Base-by-base conservation (phyloP, 2,888 invertebrate species). In the Luperina nickerlii region DNA sequence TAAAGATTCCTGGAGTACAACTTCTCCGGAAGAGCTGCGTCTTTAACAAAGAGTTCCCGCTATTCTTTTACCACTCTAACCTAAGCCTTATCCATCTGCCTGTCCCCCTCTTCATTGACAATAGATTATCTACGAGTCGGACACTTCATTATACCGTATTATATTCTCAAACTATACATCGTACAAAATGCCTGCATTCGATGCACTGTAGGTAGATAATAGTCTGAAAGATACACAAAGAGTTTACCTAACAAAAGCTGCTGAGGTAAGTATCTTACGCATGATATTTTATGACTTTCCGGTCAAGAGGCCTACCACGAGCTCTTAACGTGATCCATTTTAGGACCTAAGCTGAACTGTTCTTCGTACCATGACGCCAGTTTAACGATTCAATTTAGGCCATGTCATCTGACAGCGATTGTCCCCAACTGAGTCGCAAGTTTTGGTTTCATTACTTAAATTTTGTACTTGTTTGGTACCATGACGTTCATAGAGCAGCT, bases 41-140 rank as follows among this genome's bases (percentile, higher is more conserved):
- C 13, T 24, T 7, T 32, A 11, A 24, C 11, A 38, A 42, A 51
- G 8, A 42, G 0, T 38, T 18, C 13, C 13, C 87, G 84, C 85
- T 83, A 0, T 70, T 65, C 73, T 60, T 8, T 8, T 24, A 38
- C 32, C 51, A 87, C 81, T 60, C 54, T 73, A 65, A 27, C 42
- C 78, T 27, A 76, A 70, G 80, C 72, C 84, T 42, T 78, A 86
- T 76, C 62, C 82, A 83, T 81, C 84, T 78, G 84, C 86, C 89
- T 86, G 81, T 87, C 89, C 83, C 90, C 91, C 90, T 89, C 89
- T 89, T 90, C 93, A 93, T 92, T 92, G 94, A 94, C 94, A 92
- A 93, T 91, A 93, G 95, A 95, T 95, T 94, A 95, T 95, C 94
- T 92, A 88, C 87, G 88, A 90, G 90, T 92, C 90, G 92, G 92